Percentiles rank a stretch among this genome's conserved stretches.
phyloP scores from a whole-genome alignment of 2,113 vertebrate genomes.

The Labeo catla region DNA sequence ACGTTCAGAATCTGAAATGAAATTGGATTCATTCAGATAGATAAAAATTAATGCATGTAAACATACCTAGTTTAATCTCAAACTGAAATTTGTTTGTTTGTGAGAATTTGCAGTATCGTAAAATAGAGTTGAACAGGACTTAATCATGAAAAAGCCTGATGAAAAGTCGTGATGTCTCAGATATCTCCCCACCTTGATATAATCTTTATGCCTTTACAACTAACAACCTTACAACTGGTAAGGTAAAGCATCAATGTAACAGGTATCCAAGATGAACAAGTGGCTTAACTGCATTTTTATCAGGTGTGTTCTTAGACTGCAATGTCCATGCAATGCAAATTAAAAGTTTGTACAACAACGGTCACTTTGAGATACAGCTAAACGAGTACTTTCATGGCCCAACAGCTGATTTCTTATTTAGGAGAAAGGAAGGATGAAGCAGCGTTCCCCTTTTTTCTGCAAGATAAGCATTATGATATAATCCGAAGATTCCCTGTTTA shows the following conservation, averaged over 20 bases:
- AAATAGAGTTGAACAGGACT: not conserved
- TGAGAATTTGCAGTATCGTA: not conserved
- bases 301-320: not conserved
- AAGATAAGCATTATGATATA: slow-evolving; percentile 19
- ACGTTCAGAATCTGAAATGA: not conserved
- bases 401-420: slow-evolving; percentile 3
- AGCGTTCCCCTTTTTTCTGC: slow-evolving; percentile 7
- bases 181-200: slow-evolving; percentile 37
- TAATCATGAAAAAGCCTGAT: not conserved
- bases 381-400: not conserved
- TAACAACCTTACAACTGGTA: slow-evolving; percentile 41
- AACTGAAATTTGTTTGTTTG: not conserved
- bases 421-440: not conserved
- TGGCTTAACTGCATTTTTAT: not conserved
- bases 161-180: not conserved
- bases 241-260: slow-evolving; percentile 56
- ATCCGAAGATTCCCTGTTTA: not conserved
- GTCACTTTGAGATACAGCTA: not conserved
- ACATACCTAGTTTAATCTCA: not conserved
- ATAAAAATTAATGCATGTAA: not conserved
- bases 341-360: not conserved
- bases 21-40: not conserved
- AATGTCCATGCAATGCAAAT: not conserved
- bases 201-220: slow-evolving; percentile 58
- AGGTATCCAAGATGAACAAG: slow-evolving; percentile 61